Percentiles rank a stretch among this genome's conserved stretches.
Evolutionary conservation across 2,113 vertebrate species (phyloP).

Genomic region (Cyanocitta stelleri): DNA sequence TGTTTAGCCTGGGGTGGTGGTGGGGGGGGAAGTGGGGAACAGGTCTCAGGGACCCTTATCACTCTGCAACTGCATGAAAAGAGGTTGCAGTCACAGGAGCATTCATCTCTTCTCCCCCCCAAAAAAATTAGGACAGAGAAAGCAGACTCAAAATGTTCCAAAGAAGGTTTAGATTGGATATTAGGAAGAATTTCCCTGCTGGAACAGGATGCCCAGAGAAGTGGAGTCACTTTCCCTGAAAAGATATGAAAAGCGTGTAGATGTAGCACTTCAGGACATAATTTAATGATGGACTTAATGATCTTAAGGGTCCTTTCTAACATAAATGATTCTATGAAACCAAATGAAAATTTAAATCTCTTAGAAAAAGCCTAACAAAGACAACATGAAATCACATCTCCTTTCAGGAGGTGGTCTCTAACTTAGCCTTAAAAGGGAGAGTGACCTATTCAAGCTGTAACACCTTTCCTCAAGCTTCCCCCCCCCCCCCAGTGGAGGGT

Average conservation of each 20-base stretch:
- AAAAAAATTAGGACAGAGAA: background rate
- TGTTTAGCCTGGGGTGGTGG: background rate
- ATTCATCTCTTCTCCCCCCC: no score
- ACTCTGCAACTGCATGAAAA: background rate
- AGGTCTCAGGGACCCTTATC: accelerated
- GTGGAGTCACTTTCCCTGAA: background rate
- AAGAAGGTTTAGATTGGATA: background rate
- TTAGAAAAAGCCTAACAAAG: accelerated
- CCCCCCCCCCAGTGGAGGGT: accelerated
- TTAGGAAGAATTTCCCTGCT: background rate
- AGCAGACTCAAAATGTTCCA: background rate
- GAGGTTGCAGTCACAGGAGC: accelerated
- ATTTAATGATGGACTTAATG: background rate
- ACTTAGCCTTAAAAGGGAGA: accelerated
- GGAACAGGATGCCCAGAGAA: background rate
- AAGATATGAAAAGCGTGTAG: background rate
- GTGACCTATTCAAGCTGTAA: accelerated
- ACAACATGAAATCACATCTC: accelerated
- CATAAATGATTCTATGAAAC: background rate
- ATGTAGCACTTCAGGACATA: background rate
- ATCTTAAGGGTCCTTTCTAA: background rate
- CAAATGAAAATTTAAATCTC: accelerated
- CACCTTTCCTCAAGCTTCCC: accelerated
- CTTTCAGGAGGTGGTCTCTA: accelerated
- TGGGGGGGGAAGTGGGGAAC: no score